A percentile compares a stretch with the other conserved stretches of the same genome.
Conservation (phyloP, 1,140 invertebrate genomes). For the Caenorhabditis latens region DNA sequence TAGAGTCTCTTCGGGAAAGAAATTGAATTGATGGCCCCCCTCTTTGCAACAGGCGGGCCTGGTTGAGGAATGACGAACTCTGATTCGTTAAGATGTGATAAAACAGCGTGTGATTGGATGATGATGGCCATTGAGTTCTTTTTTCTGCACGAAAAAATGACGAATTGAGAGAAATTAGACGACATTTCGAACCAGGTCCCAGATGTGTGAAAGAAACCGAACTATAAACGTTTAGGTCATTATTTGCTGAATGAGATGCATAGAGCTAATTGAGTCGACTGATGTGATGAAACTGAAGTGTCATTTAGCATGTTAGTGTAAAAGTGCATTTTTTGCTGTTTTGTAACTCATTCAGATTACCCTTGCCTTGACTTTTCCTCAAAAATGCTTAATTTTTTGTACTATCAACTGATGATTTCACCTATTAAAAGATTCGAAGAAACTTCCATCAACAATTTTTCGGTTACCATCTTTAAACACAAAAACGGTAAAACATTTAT, state of each 20-base stretch:
- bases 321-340: too few species aligned
- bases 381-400: too few species aligned
- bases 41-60: conserved; percentile 11
- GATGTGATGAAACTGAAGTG: not conserved
- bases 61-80: conserved; percentile 8
- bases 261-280: not conserved
- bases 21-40: conserved; percentile 47
- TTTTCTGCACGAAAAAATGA: not conserved
- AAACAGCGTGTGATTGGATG: conserved; percentile 42
- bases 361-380: too few species aligned
- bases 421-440: too few species aligned
- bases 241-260: not conserved
- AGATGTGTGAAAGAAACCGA: conserved; percentile 6
- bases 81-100: conserved; percentile 32
- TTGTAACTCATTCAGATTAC: too few species aligned
- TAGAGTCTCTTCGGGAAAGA: conserved; percentile 25
- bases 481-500: too few species aligned
- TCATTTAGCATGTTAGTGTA: too few species aligned
- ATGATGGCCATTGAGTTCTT: not conserved
- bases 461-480: too few species aligned
- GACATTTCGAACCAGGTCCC: not conserved
- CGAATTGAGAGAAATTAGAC: conserved; percentile 25
- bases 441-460: too few species aligned
- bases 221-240: conserved; percentile 6
- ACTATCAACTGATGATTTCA: too few species aligned